Conservation (phyloP, 2,888 invertebrate species). For the Lagria hirta region DNA sequence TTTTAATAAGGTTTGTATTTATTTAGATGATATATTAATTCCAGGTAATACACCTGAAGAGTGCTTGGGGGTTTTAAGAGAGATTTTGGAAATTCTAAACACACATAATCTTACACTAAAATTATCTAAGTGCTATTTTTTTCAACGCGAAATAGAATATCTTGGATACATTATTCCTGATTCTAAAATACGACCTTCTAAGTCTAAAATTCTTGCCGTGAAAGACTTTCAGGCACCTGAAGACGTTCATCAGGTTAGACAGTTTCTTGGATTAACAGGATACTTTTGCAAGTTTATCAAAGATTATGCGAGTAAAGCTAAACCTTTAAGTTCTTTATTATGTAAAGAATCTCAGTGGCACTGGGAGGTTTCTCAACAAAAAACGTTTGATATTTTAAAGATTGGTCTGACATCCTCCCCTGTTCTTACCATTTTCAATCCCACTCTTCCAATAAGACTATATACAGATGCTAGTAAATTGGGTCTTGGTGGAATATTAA, state of each 20-base stretch:
- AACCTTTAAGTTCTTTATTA: constrained; percentile 21
- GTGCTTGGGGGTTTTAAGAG: constrained; percentile 12
- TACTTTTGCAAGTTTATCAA: constrained; percentile 40
- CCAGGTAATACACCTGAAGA: constrained; percentile 15
- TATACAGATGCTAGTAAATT: constrained; percentile 21
- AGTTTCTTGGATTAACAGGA: constrained; percentile 36
- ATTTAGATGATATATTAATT: constrained; percentile 26
- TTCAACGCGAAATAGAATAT: constrained; percentile 24
- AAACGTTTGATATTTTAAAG: constrained; percentile 18
- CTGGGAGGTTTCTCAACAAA: constrained; percentile 15
- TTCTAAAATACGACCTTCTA: constrained; percentile 9
- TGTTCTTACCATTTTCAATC: constrained; percentile 15
- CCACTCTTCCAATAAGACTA: constrained; percentile 10
- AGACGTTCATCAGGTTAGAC: constrained; percentile 31
- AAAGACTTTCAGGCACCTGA: constrained; percentile 31
- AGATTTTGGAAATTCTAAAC: constrained; percentile 13
- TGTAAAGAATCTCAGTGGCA: constrained; percentile 16
- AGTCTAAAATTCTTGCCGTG: constrained; percentile 10
- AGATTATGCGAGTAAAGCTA: constrained; percentile 22
- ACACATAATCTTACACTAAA: constrained; percentile 19
- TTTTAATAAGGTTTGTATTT: constrained; percentile 15
- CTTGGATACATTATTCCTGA: constrained; percentile 22
- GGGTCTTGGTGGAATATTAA: constrained; percentile 20
- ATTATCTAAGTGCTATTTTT: constrained; percentile 21
- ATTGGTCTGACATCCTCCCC: constrained; percentile 8